Conservation (phyloP, 1,140 invertebrate species). For the Apolygus lucorum region DNA sequence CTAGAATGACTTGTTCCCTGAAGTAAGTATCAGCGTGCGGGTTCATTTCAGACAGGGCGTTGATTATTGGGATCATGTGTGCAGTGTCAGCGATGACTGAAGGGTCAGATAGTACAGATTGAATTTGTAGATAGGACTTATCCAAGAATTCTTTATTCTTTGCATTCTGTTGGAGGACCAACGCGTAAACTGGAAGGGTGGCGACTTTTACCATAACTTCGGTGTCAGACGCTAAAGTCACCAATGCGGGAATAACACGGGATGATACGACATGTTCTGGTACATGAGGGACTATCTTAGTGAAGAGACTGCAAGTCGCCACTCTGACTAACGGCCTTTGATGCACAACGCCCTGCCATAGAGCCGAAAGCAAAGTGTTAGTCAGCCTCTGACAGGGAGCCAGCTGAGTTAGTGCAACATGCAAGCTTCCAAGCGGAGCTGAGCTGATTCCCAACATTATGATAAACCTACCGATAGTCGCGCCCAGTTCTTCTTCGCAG, state of each 20-base stretch:
- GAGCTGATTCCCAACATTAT: conserved; percentile 46
- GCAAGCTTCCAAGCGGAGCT: conserved; percentile 45
- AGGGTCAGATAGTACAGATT: conserved; percentile 51
- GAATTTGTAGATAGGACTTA: conserved; percentile 61
- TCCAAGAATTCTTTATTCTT: conserved; percentile 49
- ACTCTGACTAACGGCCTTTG: conserved; percentile 49
- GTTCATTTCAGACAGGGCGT: conserved; percentile 45
- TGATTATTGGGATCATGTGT: conserved; percentile 43
- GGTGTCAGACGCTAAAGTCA: conserved; percentile 59
- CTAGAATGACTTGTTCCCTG: conserved; percentile 41
- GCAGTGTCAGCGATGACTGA: conserved; percentile 41
- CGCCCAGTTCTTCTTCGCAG: conserved; percentile 42
- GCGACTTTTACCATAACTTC: conserved; percentile 58
- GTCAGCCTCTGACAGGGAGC: conserved; percentile 30
- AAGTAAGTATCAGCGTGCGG: conserved; percentile 45
- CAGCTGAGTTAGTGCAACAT: conserved; percentile 40
- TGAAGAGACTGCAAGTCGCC: conserved; percentile 51
- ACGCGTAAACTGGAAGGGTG: conserved; percentile 54
- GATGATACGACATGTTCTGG: conserved; percentile 49
- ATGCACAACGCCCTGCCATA: conserved; percentile 65
- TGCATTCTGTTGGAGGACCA: conserved; percentile 50
- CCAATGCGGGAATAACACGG: conserved; percentile 56
- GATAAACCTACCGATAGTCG: conserved; percentile 45
- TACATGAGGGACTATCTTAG: conserved; percentile 47
- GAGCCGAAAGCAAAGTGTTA: conserved; percentile 43